phyloP scores from a whole-genome alignment of 2,113 vertebrate species.

The Mustelus asterias region DNA sequence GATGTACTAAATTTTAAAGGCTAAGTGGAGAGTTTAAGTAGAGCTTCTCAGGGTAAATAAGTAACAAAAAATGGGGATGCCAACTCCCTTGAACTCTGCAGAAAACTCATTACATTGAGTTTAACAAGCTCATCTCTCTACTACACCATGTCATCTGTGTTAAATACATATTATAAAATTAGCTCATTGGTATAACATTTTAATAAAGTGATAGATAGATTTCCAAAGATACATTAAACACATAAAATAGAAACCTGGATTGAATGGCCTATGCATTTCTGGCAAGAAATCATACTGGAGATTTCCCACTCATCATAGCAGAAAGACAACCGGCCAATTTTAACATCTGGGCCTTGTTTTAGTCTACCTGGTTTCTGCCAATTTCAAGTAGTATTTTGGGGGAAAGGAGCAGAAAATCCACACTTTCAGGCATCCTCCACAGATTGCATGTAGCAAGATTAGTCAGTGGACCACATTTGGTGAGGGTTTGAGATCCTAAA shows the following conservation, averaged over 20 bases:
- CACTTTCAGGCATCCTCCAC: not conserved
- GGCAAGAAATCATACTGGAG: not conserved
- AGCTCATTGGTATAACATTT: not conserved
- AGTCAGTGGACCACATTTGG: not conserved
- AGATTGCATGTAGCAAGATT: not conserved
- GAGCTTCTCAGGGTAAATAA: not conserved
- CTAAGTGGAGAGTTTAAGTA: not conserved
- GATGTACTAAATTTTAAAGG: not conserved
- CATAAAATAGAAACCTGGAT: not conserved
- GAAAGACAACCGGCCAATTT: not conserved
- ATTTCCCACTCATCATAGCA: not conserved
- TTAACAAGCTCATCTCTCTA: not conserved
- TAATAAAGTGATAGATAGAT: not conserved
- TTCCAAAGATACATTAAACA: not conserved
- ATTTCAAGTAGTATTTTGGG: not conserved
- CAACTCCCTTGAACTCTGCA: not conserved
- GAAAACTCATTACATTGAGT: not conserved
- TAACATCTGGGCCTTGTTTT: not conserved
- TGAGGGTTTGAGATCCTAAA: not conserved
- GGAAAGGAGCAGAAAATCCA: not conserved
- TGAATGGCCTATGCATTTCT: not conserved
- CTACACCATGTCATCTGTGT: not conserved
- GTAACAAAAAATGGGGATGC: not conserved
- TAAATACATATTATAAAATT: not conserved
- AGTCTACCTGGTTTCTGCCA: not conserved